Conservation (phyloP, 2,888 invertebrate genomes). For the Troglohyphantes excavatus region DNA sequence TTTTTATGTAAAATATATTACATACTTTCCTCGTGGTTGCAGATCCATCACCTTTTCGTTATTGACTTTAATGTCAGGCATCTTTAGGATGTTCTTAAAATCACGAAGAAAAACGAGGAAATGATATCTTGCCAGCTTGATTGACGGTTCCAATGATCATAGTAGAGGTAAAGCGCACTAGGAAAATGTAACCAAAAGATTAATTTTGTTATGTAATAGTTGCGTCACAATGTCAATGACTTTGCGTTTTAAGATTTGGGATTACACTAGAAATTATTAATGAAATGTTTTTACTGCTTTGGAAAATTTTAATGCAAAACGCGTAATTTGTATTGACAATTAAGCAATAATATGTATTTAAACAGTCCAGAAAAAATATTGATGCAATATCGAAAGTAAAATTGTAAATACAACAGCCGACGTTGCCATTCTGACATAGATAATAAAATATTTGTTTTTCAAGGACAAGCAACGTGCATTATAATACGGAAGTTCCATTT, state of each 20-base stretch:
- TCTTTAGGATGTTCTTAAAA: slow-evolving; percentile 18
- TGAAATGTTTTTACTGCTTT: neutral
- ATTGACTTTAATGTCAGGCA: neutral
- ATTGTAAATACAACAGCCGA: neutral
- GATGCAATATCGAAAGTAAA: neutral
- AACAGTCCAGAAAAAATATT: neutral
- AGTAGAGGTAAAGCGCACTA: neutral
- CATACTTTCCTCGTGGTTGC: slow-evolving; percentile 31
- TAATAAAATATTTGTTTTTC: too few species aligned
- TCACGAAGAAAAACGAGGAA: slow-evolving; percentile 40
- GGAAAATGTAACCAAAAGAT: neutral
- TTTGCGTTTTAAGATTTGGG: neutral
- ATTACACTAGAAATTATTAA: neutral
- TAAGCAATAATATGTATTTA: neutral
- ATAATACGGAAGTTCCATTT: too few species aligned
- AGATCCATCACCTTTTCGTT: slow-evolving; percentile 21
- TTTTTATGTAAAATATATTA: too few species aligned
- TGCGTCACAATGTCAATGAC: neutral
- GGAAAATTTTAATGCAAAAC: neutral
- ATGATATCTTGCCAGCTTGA: slow-evolving; percentile 44
- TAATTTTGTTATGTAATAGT: slow-evolving; percentile 15
- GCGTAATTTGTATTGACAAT: neutral
- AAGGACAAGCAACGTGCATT: too few species aligned
- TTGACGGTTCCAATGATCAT: neutral
- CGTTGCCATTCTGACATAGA: neutral